These are phyloP conservation scores for Hydra vulgaris DNA, from an alignment of 30 jellyfish, hydroid and myxozoan genomes.

Conservation along the genomic window DNA sequence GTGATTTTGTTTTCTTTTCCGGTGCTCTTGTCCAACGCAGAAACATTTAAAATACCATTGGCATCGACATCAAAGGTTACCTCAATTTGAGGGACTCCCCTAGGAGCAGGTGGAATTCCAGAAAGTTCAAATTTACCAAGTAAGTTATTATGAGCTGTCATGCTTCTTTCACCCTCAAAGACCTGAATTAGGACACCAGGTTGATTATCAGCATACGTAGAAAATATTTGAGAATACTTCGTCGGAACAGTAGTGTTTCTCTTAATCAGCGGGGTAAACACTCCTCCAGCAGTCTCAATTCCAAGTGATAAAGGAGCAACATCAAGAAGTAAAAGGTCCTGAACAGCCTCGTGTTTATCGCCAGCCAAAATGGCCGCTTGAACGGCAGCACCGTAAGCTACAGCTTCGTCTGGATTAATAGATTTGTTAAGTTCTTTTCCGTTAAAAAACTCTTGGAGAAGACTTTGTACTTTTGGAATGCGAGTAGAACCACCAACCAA, in stretches of 20 bases:
- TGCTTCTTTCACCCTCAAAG: constrained; percentile 83
- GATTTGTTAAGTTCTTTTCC: constrained; percentile 72
- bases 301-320: constrained; percentile 93
- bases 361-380: constrained; percentile 92
- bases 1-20: constrained; percentile 64
- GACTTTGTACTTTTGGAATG: constrained; percentile 65
- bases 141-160: constrained; percentile 65
- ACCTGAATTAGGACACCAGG: constrained; percentile 83
- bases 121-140: constrained; percentile 72
- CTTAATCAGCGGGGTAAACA: constrained; percentile 56
- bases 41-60: constrained; percentile 70
- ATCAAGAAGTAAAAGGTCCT: constrained; percentile 67
- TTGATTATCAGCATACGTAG: constrained; percentile 81
- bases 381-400: constrained; percentile 93
- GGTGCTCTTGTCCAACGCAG: constrained; percentile 78
- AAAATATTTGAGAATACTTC: constrained; percentile 48
- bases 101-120: constrained; percentile 91
- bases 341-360: constrained; percentile 49
- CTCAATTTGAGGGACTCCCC: constrained; percentile 90
- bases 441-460: constrained; percentile 58
- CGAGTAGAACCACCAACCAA: constrained; percentile 98
- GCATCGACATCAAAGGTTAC: constrained; percentile 91
- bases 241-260: constrained; percentile 83
- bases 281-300: constrained; percentile 92
- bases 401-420: constrained; percentile 97